Evolutionary conservation across 30 jellyfish, hydroid and myxozoan species (phyloP).

Genomic region (Aurelia aurita): DNA sequence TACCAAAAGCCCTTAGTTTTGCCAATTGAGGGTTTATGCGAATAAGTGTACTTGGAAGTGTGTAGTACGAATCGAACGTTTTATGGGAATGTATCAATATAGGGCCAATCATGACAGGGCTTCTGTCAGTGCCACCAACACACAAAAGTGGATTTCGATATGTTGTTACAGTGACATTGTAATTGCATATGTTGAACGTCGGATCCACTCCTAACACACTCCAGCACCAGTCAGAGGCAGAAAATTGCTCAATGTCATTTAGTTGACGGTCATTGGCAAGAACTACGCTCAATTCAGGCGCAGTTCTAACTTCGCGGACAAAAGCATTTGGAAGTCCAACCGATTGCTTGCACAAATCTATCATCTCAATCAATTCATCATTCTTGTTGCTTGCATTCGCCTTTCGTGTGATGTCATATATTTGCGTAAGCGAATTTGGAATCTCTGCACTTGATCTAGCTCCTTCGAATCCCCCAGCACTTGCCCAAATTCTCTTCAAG

Average conservation of each 20-base stretch:
- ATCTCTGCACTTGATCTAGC: too few species aligned
- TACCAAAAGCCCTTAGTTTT: constrained; percentile 44
- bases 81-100: constrained; percentile 53
- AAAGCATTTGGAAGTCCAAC: constrained; percentile 23
- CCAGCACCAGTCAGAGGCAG: not conserved
- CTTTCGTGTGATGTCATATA: too few species aligned
- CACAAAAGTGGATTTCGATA: constrained; percentile 39
- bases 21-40: constrained; percentile 30
- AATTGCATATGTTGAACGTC: constrained; percentile 49
- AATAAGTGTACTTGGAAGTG: constrained; percentile 49
- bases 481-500: too few species aligned
- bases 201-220: constrained; percentile 62
- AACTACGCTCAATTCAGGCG: constrained; percentile 55
- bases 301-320: constrained; percentile 58
- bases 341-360: constrained; percentile 26
- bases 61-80: constrained; percentile 54
- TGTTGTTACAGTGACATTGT: constrained; percentile 61
- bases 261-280: constrained; percentile 40
- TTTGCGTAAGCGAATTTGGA: too few species aligned
- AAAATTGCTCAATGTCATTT: constrained; percentile 35
- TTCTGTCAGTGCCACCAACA: constrained; percentile 1
- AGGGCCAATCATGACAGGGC: constrained; percentile 67
- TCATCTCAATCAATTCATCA: too few species aligned
- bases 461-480: too few species aligned
- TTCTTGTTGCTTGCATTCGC: too few species aligned